These are phyloP conservation scores for Semnopithecus entellus DNA, from an alignment of 2,113 vertebrate genomes.

Conservation along the genomic window DNA sequence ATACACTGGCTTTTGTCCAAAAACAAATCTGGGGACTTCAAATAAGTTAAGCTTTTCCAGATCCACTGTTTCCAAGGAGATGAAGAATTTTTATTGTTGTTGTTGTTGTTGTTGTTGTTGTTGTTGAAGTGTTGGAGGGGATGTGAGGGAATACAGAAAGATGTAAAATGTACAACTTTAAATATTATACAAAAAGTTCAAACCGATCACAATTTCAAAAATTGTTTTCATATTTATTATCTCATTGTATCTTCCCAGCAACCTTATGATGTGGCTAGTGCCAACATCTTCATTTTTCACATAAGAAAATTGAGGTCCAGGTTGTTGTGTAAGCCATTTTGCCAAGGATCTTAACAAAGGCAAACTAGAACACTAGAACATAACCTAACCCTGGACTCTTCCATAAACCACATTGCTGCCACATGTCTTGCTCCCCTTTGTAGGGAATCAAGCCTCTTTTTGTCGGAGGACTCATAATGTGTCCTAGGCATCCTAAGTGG, in stretches of 20 bases:
- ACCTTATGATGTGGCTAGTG: background rate
- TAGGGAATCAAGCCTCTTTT: background rate
- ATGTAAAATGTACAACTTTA: background rate
- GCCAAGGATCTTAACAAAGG: background rate
- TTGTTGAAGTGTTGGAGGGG: background rate
- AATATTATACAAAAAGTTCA: background rate
- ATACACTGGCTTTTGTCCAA: background rate
- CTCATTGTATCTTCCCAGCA: background rate
- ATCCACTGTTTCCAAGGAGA: background rate
- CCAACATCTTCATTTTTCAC: background rate
- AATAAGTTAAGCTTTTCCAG: background rate
- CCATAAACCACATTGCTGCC: background rate
- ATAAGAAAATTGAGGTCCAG: background rate
- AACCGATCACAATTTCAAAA: background rate
- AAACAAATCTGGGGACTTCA: constrained; percentile 2
- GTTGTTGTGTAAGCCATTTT: background rate
- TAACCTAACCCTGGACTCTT: background rate
- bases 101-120: background rate
- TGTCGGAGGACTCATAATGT: background rate
- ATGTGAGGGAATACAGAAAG: background rate
- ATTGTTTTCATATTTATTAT: background rate
- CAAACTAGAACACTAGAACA: background rate
- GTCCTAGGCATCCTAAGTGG: background rate
- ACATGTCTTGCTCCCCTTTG: too few species aligned
- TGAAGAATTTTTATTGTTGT: background rate